A percentile compares a stretch with the other conserved stretches of the same genome.
Conservation (phyloP, 2,113 vertebrate genomes). For the Serilophus lunatus region DNA sequence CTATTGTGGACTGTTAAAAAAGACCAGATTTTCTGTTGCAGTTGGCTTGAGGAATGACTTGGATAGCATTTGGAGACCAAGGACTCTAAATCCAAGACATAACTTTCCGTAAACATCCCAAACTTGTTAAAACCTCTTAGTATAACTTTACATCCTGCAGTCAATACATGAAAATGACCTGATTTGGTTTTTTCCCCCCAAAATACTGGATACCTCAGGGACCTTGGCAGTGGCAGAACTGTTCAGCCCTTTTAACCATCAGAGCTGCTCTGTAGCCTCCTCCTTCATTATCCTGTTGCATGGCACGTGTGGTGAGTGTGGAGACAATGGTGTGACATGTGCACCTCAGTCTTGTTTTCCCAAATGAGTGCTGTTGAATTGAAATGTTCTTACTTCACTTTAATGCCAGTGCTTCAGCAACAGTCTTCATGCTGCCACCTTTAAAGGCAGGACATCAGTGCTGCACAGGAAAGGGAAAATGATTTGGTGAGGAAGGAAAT, state of each 20-base stretch:
- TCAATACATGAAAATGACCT: neutral
- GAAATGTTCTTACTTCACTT: too few species aligned
- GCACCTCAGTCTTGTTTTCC: too few species aligned
- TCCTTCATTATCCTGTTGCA: neutral
- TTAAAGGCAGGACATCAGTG: too few species aligned
- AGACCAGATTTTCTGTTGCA: neutral
- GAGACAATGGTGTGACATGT: too few species aligned
- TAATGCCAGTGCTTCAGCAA: too few species aligned
- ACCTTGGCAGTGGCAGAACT: neutral
- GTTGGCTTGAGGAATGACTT: neutral
- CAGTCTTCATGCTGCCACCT: too few species aligned
- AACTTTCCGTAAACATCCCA: neutral
- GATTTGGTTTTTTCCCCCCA: neutral
- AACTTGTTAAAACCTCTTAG: neutral
- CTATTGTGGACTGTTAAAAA: neutral
- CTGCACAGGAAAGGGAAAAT: too few species aligned
- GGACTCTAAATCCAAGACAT: neutral
- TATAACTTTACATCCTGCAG: neutral
- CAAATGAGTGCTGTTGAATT: too few species aligned
- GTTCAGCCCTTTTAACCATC: neutral
- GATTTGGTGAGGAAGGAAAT: too few species aligned
- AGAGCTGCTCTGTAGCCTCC: neutral
- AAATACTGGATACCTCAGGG: neutral
- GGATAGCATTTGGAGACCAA: neutral
- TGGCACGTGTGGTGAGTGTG: too few species aligned